Evolutionary conservation across 2,888 invertebrate genomes (phyloP), one percentile per base, ranked within the genome.

Genomic region (Pristionchus mayeri): DNA sequence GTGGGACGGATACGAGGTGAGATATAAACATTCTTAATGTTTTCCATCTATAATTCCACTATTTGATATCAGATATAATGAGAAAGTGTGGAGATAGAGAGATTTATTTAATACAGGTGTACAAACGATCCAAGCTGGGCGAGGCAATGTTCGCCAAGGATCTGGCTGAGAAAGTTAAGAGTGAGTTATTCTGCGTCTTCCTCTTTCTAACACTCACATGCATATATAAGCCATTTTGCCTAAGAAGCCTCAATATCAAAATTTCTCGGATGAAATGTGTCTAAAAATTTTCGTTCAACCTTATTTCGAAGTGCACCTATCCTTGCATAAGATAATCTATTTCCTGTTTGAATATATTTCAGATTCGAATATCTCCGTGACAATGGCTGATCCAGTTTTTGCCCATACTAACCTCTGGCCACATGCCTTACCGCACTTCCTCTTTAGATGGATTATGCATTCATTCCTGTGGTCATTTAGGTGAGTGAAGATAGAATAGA

Each of bases 331-430:
- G n/a, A n/a, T n/a, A n/a, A n/a, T n/a, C n/a, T n/a, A n/a, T n/a
- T n/a, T n/a, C n/a, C n/a, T n/a, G n/a, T n/a, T n/a, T n/a, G n/a
- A n/a, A n/a, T n/a, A n/a, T n/a, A 6, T 60, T 88, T 52, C 85
- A 90, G 90, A 85, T n/a, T 87, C 88, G 21, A 91, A 91, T 76
- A 84, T 91, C 37, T 60, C 87, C 21, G 91, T 92, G 2, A 11
- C 89, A 7, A 88, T 92, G 27, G 91, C 92, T 2, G 92, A 92
- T 85, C 92, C 92, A 2, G 92, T 92, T 40, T 79, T 91, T 57
- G 90, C 91, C 1, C 89, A 89, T 60, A 89, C 91, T 24, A 88
- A 90, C 82, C 80, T 92, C 40, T 87, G 87, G 18, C 87, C 88
- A 0, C 87, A 90, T 63, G 87, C 87, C 16, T 89, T 92, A 63